Percentiles rank a stretch among this genome's conserved stretches.
phyloP scores from a whole-genome alignment of 2,888 invertebrate genomes.

The Drosophila lutescens region DNA sequence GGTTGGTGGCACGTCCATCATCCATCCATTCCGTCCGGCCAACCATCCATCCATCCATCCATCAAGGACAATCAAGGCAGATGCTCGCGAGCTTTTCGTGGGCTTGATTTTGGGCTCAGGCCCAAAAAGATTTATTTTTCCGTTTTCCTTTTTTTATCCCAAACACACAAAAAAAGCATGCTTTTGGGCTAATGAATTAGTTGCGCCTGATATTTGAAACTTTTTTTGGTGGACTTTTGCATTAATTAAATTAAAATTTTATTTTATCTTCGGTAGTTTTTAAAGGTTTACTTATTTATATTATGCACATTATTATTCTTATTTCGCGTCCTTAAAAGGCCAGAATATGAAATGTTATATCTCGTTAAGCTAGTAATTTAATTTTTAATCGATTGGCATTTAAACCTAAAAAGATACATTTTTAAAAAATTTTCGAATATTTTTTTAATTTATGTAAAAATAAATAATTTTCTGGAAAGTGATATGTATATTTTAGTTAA shows the following conservation, averaged over 20 bases:
- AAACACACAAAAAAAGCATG: neutral
- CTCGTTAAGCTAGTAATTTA: too few relatives aligned
- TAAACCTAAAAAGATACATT: too few relatives aligned
- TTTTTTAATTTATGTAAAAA: too few relatives aligned
- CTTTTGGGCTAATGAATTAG: constrained; percentile 40
- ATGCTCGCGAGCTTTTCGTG: constrained; percentile 47
- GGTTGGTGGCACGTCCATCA: constrained; percentile 22
- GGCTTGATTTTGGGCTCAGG: constrained; percentile 58
- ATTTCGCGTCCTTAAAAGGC: too few relatives aligned
- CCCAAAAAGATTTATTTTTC: constrained; percentile 6
- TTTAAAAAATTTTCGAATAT: too few relatives aligned
- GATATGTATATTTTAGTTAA: too few relatives aligned
- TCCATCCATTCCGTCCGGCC: too few relatives aligned
- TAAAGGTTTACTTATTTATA: too few relatives aligned
- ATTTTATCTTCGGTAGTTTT: neutral
- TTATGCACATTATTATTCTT: too few relatives aligned
- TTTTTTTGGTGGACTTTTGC: neutral
- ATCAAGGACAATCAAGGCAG: constrained; percentile 66
- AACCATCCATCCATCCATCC: constrained; percentile 55
- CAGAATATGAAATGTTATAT: too few relatives aligned
- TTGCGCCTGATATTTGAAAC: constrained; percentile 16
- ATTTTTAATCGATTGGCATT: too few relatives aligned
- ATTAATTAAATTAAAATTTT: constrained; percentile 48
- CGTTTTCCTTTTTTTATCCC: constrained; percentile 12
- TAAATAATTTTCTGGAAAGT: too few relatives aligned